These are phyloP conservation scores for Limnephilus lunatus DNA, from an alignment of 2,888 invertebrate genomes.

Conservation along the genomic window DNA sequence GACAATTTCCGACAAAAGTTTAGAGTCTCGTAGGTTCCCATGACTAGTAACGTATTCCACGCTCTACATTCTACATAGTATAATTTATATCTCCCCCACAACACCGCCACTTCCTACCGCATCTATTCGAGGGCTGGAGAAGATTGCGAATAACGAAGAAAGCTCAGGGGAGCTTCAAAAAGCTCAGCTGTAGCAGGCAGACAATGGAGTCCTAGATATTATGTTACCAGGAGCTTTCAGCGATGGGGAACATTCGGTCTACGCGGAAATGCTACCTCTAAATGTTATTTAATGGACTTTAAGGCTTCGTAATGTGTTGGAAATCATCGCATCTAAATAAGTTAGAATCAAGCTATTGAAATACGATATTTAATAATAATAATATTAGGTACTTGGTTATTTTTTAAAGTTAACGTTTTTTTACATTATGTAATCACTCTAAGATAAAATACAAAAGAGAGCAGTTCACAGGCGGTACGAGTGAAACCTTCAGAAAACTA, in stretches of 20 bases:
- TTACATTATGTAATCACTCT: not conserved
- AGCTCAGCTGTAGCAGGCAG: not conserved
- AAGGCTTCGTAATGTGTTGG: not conserved
- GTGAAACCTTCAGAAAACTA: no score
- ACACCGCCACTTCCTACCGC: not conserved
- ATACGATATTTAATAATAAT: not conserved
- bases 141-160: slow-evolving; percentile 1
- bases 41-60: not conserved
- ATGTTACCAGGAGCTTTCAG: not conserved
- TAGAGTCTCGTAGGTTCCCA: not conserved
- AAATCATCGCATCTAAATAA: not conserved
- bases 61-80: not conserved
- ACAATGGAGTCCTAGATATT: slow-evolving; percentile 17
- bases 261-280: not conserved
- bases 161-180: slow-evolving; percentile 21
- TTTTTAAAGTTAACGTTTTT: not conserved
- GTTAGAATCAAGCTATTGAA: not conserved
- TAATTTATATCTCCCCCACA: not conserved
- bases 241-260: not conserved
- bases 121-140: slow-evolving; percentile 4
- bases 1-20: not conserved
- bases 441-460: not conserved
- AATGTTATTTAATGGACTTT: not conserved
- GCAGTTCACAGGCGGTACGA: no score
- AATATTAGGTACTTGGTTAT: not conserved